phyloP scores from a whole-genome alignment of 2,113 vertebrate species.

The Naja naja region DNA sequence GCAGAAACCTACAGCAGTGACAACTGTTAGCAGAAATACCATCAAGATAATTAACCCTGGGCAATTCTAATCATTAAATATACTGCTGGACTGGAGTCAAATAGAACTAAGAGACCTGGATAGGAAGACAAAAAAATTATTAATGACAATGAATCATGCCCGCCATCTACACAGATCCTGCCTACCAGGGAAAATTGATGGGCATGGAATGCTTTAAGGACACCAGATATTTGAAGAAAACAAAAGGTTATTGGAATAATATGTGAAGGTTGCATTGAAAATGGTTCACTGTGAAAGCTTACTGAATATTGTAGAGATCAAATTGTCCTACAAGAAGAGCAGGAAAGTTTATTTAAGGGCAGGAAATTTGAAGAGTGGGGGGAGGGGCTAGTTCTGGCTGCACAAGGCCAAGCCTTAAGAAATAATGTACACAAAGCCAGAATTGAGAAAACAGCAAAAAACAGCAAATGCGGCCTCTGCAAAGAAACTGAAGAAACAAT shows the following conservation, averaged over 20 bases:
- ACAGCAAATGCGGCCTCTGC: not conserved
- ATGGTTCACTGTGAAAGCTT: not conserved
- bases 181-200: too few relatives aligned
- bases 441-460: not conserved
- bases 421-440: not conserved
- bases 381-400: not conserved
- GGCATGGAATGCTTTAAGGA: too few relatives aligned
- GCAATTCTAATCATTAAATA: too few relatives aligned
- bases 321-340: not conserved
- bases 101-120: too few relatives aligned
- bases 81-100: too few relatives aligned
- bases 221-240: too few relatives aligned
- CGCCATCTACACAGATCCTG: too few relatives aligned
- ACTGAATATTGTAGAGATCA: not conserved
- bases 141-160: too few relatives aligned
- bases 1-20: not conserved
- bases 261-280: not conserved
- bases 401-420: not conserved
- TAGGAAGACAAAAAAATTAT: too few relatives aligned
- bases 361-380: not conserved
- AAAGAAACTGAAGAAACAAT: not conserved
- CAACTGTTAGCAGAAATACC: not conserved
- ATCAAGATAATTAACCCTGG: too few relatives aligned
- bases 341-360: not conserved
- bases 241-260: too few relatives aligned